phyloP scores from a whole-genome alignment of 30 jellyfish, hydroid and myxozoan species.

The Calvadosia cruxmelitensis region DNA sequence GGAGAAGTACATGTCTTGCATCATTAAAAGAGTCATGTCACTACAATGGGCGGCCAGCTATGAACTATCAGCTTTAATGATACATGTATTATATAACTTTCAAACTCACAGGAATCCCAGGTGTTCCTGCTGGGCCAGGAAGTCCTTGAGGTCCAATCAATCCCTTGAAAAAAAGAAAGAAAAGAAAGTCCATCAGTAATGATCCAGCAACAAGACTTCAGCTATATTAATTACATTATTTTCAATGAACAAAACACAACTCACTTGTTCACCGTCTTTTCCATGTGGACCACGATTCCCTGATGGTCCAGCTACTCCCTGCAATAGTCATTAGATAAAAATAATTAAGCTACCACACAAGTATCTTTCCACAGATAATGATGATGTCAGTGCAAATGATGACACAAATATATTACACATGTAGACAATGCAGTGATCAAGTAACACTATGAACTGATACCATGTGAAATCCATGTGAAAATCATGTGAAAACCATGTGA shows the following conservation, averaged over 20 bases:
- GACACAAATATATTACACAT: conserved; percentile 15
- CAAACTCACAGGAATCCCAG: conserved; percentile 36
- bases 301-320: conserved; percentile 33
- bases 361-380: conserved; percentile 28
- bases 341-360: background rate
- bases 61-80: no score
- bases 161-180: conserved; percentile 31
- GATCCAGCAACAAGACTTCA: no score
- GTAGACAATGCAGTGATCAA: background rate
- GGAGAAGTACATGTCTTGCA: no score
- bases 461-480: no score
- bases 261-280: conserved; percentile 22
- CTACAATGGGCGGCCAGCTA: no score
- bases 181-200: no score
- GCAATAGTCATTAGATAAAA: background rate
- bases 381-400: conserved; percentile 16
- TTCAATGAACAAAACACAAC: background rate
- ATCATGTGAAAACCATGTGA: no score
- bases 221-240: no score
- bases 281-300: conserved; percentile 47
- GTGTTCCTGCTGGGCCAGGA: conserved; percentile 86
- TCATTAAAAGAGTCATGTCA: no score
- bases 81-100: no score
- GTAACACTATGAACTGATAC: no score
- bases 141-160: conserved; percentile 50